Evolutionary conservation across 35 echinoderm and acorn worm genomes (phyloP).

Genomic region (Stichopus chloronotus): DNA sequence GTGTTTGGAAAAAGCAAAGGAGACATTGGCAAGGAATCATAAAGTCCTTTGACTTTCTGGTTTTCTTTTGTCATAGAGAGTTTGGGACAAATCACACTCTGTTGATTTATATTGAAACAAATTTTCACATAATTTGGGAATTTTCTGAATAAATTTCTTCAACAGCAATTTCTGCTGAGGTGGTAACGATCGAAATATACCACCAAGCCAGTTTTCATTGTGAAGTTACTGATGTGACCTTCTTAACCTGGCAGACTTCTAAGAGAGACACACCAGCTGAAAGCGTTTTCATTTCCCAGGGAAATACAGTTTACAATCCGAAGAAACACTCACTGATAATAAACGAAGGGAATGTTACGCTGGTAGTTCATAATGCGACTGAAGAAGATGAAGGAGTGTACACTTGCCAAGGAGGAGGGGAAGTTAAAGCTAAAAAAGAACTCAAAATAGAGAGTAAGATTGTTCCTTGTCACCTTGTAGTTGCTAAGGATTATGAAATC

Average conservation of each 20-base stretch:
- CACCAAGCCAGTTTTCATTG: not conserved
- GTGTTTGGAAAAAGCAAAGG: no score
- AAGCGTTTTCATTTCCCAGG: not conserved
- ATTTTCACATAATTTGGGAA: no score
- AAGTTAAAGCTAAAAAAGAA: not conserved
- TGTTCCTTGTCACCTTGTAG: not conserved
- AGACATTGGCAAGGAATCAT: no score
- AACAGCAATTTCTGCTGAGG: no score
- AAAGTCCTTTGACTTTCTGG: no score
- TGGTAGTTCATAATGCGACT: not conserved
- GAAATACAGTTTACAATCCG: not conserved
- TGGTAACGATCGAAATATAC: no score
- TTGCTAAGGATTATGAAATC: not conserved
- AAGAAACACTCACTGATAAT: not conserved
- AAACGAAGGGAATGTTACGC: not conserved
- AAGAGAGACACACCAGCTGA: not conserved
- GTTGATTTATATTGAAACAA: no score
- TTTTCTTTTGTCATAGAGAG: no score
- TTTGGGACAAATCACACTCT: no score
- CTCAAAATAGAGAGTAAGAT: slow-evolving; percentile 6
- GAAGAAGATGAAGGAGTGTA: slow-evolving; percentile 8
- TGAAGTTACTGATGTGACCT: not conserved
- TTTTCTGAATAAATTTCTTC: no score
- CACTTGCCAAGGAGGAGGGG: not conserved
- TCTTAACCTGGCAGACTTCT: not conserved